Evolutionary conservation across 1,140 invertebrate genomes (phyloP), one percentile per base, ranked within the genome.

Genomic region (Megathymus violae): DNA sequence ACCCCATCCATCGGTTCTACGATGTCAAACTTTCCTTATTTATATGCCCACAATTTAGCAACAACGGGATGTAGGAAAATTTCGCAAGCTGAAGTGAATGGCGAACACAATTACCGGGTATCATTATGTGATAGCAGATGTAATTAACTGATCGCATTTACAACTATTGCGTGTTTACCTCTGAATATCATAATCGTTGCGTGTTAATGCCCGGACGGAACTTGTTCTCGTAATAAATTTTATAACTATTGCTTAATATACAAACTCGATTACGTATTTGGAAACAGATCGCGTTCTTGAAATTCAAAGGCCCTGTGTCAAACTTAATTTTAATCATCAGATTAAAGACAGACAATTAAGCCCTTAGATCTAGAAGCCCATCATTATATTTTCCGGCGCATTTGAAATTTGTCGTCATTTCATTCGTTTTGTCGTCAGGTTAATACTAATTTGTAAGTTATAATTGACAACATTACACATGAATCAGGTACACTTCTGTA

Each of bases 41-140:
- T 43, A 27, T 50, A 5, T 43, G 22, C 52, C 16, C 40, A 19
- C 27, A 59, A n/a, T 60, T 47, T 16, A 38, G 52, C 15, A 64
- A 43, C 22, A 22, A 17, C 22, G 47, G 46, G 38, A 51, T 40
- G 44, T 43, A 11, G 44, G 47, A 44, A 44, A 38, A 51, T 63
- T 52, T 63, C 61, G 44, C 36, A 52, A 43, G 31, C 16, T 27
- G 40, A 52, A 43, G 61, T 36, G 61, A 62, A 52, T 46, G 41
- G 61, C 38, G 47, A 54, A 38, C 56, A 62, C 47, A 62, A 62
- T 47, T 62, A 62, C 61, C 61, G 46, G 61, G 61, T 27, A 56
- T 54, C 50, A 63, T 63, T 63, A 63, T 48, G 11, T 36, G 61
- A 63, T 54, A 63, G 54, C 50, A 50, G 50, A 46, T 47, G 44